Percentiles rank a stretch among this genome's conserved stretches.
Evolutionary conservation across 2,113 vertebrate genomes (phyloP).

Genomic region (Bubo bubo): DNA sequence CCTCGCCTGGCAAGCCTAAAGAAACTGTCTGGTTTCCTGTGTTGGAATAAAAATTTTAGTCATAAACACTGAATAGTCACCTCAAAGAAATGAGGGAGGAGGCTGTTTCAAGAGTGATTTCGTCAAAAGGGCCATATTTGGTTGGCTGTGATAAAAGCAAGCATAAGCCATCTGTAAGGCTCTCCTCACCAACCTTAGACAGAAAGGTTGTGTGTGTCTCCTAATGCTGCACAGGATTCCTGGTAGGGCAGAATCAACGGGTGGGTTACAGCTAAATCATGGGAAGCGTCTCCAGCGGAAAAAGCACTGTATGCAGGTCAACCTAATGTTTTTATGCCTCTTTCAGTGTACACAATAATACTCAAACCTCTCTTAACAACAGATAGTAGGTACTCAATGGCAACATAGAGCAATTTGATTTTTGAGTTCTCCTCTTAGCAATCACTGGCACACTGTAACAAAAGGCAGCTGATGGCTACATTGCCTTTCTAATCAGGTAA

Average conservation of each 20-base stretch:
- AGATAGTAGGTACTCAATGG: background rate
- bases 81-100: background rate
- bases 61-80: background rate
- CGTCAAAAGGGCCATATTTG: background rate
- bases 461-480: background rate
- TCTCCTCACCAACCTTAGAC: background rate
- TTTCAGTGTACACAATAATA: background rate
- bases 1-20: background rate
- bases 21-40: background rate
- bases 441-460: background rate
- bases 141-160: background rate
- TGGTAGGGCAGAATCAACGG: background rate
- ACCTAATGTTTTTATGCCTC: background rate
- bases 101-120: background rate
- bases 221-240: background rate
- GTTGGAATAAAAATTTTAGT: background rate
- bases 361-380: background rate
- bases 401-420: background rate
- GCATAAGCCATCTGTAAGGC: background rate
- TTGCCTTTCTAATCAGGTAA: background rate
- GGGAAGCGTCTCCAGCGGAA: background rate
- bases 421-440: background rate
- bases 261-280: background rate
- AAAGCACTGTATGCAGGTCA: fast-evolving
- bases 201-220: background rate